These are phyloP conservation scores for Caenorhabditis tropicalis DNA, from an alignment of 1,140 invertebrate species.

Conservation along the genomic window DNA sequence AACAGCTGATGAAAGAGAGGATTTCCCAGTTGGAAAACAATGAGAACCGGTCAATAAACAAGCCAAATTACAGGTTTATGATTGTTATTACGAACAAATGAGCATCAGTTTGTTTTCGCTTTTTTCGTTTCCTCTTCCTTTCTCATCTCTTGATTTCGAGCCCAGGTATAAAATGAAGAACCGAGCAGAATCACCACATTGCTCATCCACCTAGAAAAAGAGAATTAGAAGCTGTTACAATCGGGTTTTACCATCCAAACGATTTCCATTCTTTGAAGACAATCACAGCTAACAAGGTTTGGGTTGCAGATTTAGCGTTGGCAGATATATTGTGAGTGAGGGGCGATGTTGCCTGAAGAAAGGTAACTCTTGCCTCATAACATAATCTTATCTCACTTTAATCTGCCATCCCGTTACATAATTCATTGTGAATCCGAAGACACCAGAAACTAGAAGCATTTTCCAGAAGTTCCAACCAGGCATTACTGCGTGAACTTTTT, in stretches of 20 bases:
- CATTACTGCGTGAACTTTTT: background rate
- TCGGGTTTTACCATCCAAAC: slow-evolving; percentile 76
- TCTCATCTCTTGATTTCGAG: slow-evolving; percentile 71
- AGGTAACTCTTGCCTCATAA: no score
- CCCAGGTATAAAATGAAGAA: slow-evolving; percentile 87
- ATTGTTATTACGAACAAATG: background rate
- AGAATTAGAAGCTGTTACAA: no score
- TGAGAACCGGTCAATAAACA: background rate
- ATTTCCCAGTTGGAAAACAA: background rate
- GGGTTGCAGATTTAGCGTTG: slow-evolving; percentile 95
- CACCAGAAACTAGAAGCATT: slow-evolving; percentile 84
- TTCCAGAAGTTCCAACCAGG: slow-evolving; percentile 78
- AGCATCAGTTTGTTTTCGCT: background rate
- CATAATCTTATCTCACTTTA: slow-evolving; percentile 79
- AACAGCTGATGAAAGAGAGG: background rate
- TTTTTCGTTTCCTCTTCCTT: slow-evolving; percentile 73
- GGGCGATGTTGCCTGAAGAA: slow-evolving; percentile 85
- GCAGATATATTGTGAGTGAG: slow-evolving; percentile 98
- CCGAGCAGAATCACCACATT: slow-evolving; percentile 87
- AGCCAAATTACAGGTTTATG: background rate
- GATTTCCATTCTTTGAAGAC: slow-evolving; percentile 81
- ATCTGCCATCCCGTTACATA: slow-evolving; percentile 95
- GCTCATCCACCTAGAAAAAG: slow-evolving; percentile 85
- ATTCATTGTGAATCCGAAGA: slow-evolving; percentile 95
- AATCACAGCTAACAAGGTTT: slow-evolving; percentile 91